Evolutionary conservation across 2,113 vertebrate species (phyloP).

Genomic region (Vimba vimba): DNA sequence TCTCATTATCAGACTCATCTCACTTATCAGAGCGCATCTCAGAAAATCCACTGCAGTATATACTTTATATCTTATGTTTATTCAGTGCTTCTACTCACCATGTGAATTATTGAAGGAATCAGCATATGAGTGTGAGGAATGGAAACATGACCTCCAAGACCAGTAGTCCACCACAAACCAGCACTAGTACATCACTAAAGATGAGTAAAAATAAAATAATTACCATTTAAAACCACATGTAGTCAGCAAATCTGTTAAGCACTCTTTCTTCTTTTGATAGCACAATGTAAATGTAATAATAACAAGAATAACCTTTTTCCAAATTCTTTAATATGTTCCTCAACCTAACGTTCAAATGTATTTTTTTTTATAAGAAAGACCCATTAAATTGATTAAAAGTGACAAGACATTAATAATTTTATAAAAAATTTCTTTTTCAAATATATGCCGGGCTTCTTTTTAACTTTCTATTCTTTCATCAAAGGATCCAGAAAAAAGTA

Average conservation of each 20-base stretch:
- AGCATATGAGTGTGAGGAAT: too few species aligned
- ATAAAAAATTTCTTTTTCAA: not conserved
- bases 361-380: too few species aligned
- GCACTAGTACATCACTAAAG: not conserved
- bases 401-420: not conserved
- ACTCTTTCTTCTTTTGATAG: not conserved
- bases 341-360: not conserved
- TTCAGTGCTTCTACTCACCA: conserved; percentile 57
- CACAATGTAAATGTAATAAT: not conserved
- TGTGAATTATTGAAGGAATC: conserved; percentile 69
- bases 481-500: not conserved
- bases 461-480: not conserved
- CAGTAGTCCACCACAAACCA: not conserved
- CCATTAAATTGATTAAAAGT: not conserved
- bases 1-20: conserved; percentile 55
- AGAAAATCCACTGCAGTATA: conserved; percentile 75
- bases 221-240: not conserved
- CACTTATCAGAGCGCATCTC: conserved; percentile 75
- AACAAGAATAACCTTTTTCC: too few species aligned
- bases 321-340: not conserved
- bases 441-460: not conserved
- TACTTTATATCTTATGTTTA: conserved; percentile 79
- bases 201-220: not conserved
- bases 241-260: not conserved
- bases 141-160: too few species aligned